Conservation (phyloP, 1,140 invertebrate genomes). For the Philaenus spumarius region DNA sequence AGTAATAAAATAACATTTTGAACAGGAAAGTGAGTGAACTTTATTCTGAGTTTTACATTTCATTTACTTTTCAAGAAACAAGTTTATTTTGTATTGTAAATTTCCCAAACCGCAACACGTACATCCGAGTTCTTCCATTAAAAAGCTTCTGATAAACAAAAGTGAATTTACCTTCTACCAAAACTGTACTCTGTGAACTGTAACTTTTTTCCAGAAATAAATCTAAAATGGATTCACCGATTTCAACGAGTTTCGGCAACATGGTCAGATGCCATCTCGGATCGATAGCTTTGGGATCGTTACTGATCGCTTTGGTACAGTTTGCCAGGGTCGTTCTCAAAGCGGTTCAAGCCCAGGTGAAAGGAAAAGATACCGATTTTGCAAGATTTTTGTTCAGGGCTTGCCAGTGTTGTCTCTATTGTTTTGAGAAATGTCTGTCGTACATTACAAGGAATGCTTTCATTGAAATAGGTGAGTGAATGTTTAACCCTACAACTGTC, state of each 20-base stretch:
- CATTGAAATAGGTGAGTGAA: slow-evolving; percentile 66
- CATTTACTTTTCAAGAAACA: too few relatives aligned
- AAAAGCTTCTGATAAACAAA: too few relatives aligned
- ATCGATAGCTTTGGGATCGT: slow-evolving; percentile 66
- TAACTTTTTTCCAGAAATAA: slow-evolving; percentile 57
- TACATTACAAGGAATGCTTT: slow-evolving; percentile 71
- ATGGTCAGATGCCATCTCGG: slow-evolving; percentile 66
- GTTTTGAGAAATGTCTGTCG: slow-evolving; percentile 65
- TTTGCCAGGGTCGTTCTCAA: slow-evolving; percentile 52
- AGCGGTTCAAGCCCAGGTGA: slow-evolving; percentile 36
- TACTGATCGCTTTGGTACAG: slow-evolving; percentile 65
- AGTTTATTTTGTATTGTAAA: too few relatives aligned
- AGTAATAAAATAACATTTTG: too few relatives aligned
- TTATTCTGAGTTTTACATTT: too few relatives aligned
- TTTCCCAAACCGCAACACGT: too few relatives aligned
- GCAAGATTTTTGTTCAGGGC: slow-evolving; percentile 45
- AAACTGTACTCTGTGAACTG: too few relatives aligned
- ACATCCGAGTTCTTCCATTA: too few relatives aligned
- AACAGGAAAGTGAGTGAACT: too few relatives aligned
- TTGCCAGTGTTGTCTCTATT: slow-evolving; percentile 66
- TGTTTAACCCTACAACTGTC: too few relatives aligned
- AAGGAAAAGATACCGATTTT: slow-evolving; percentile 39
- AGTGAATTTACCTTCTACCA: too few relatives aligned
- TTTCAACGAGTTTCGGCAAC: slow-evolving; percentile 47
- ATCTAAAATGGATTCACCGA: slow-evolving; percentile 48